These are phyloP conservation scores for Pyrochroa serraticornis DNA, from an alignment of 2,888 invertebrate species.

Conservation along the genomic window DNA sequence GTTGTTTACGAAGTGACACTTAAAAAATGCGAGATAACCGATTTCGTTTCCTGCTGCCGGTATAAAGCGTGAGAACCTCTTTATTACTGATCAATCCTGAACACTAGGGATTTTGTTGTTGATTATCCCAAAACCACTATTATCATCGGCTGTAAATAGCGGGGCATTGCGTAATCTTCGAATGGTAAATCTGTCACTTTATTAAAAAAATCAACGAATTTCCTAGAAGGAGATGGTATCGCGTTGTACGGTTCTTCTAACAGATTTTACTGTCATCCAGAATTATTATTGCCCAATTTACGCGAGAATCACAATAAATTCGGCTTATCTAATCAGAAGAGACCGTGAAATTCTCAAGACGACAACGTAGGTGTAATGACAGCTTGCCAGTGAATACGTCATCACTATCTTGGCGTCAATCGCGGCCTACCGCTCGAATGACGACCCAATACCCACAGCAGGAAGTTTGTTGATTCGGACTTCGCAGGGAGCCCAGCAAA, in stretches of 20 bases:
- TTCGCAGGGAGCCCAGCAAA: no score
- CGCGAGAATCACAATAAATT: not conserved
- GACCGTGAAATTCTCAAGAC: not conserved
- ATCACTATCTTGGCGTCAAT: no score
- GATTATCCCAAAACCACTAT: no score
- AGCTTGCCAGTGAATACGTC: no score
- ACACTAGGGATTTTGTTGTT: no score
- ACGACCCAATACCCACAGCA: no score
- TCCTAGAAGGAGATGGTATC: not conserved
- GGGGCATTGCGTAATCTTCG: not conserved
- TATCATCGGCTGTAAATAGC: no score
- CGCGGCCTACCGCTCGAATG: no score
- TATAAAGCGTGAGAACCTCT: slow-evolving; percentile 30
- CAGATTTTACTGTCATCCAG: not conserved
- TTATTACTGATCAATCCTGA: slow-evolving; percentile 24
- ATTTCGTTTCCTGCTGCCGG: slow-evolving; percentile 43
- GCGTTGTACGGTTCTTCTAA: not conserved
- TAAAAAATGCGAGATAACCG: slow-evolving; percentile 40
- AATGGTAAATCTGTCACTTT: not conserved
- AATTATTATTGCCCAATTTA: slow-evolving; percentile 3
- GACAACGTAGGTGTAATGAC: not conserved
- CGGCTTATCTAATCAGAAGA: not conserved
- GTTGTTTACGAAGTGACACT: slow-evolving; percentile 35
- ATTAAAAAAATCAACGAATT: not conserved
- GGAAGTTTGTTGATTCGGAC: no score